Evolutionary conservation across 2,888 invertebrate species (phyloP).

Genomic region (Aphidoletes aphidimyza): DNA sequence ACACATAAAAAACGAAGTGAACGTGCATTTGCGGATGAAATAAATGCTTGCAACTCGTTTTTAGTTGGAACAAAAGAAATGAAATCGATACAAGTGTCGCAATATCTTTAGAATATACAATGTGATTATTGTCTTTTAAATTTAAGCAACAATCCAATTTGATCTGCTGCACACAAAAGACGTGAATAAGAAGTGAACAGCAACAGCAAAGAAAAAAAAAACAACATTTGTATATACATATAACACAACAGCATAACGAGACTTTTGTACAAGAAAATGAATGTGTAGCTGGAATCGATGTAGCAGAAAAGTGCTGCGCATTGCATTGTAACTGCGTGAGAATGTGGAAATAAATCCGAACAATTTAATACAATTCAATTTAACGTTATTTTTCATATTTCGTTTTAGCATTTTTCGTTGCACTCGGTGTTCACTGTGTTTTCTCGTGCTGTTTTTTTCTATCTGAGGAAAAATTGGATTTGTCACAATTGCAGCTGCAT

Average conservation of each 20-base stretch:
- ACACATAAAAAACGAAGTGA: neutral
- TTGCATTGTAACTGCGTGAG: neutral
- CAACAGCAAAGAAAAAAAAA: no score
- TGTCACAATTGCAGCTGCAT: slow-evolving; percentile 34
- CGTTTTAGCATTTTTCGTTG: neutral
- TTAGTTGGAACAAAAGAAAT: neutral
- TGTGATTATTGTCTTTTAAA: slow-evolving; percentile 19
- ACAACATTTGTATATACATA: no score
- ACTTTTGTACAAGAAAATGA: no score
- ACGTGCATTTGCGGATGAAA: neutral
- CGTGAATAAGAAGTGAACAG: no score
- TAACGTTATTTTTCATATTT: slow-evolving; percentile 5
- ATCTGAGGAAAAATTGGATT: neutral
- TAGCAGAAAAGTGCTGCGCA: neutral
- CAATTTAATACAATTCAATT: neutral
- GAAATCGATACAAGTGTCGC: neutral
- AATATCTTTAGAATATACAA: slow-evolving; percentile 22
- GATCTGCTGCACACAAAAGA: neutral
- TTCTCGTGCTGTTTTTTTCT: neutral
- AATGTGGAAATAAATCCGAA: neutral
- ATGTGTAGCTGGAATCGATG: neutral
- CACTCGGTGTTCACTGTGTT: no score
- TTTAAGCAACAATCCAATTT: slow-evolving; percentile 26
- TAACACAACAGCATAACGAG: no score
- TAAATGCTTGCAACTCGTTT: no score